Evolutionary conservation across 2,888 invertebrate species (phyloP), one percentile per base, ranked within the genome.

Genomic region (Pyrochroa serraticornis): DNA sequence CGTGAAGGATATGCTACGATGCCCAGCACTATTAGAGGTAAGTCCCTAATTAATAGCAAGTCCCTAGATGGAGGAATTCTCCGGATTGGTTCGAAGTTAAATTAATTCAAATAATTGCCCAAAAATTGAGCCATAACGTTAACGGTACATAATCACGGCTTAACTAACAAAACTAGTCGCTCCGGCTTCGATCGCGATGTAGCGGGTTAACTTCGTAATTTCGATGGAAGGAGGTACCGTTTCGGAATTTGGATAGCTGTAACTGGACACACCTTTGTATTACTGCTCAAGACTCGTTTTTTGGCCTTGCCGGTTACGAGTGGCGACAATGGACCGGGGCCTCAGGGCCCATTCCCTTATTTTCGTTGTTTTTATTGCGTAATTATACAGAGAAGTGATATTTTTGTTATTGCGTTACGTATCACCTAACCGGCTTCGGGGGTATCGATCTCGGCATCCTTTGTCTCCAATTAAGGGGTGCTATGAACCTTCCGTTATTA

Each of bases 1-100:
- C 43, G 53, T 30, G 41, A 46, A 74, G 72, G 77, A 75, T 65
- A 76, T 75, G 72, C 67, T 75, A 79, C 73, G 68, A 79, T 79
- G 79, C 79, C 79, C 67, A 79, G 79, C 73, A 79, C 79, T 69
- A 79, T 79, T 75, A 78, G 79, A 79, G 79, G 79, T 79, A 69
- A 75, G 79, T 73, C 32, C 10, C 10, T 9, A 37, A 37, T 37
- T 22, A 5, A n/a, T n/a, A n/a, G n/a, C n/a, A n/a, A n/a, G n/a
- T n/a, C n/a, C n/a, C n/a, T n/a, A n/a, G 35, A 35, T 9, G 7
- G 37, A 9, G n/a, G 22, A 39, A n/a, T 39, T 13, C 14, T 39
- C 13, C 3, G 13, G 22, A 39, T 10, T 31, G 49, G 41, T 22
- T 22, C 22, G 34, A 41, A 42, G 12, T 36, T 7, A 33, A 53